phyloP scores from a whole-genome alignment of 2,797 vertebrate genomes.

The Eutrigla gurnardus region DNA sequence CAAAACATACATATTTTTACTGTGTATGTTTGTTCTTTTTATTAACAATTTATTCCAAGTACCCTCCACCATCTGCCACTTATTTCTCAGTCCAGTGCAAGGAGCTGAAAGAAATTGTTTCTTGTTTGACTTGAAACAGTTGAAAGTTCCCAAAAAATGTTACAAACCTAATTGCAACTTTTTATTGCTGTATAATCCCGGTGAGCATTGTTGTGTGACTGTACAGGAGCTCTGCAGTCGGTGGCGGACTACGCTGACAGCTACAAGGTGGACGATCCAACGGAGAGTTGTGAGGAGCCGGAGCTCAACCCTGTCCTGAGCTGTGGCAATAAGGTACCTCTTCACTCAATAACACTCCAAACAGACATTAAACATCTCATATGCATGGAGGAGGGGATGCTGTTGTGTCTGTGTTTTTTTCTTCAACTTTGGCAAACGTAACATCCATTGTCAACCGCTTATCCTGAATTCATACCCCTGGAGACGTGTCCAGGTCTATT shows the following conservation, averaged over 20 bases:
- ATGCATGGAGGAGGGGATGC: not conserved
- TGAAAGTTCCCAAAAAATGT: not conserved
- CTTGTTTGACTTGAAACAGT: not conserved
- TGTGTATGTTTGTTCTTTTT: too few relatives aligned
- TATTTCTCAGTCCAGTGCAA: too few relatives aligned
- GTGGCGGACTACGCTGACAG: slow-evolving; percentile 78
- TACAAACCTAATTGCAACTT: not conserved
- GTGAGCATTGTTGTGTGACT: not conserved
- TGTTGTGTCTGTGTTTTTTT: not conserved
- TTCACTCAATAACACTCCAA: not conserved
- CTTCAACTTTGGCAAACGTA: too few relatives aligned
- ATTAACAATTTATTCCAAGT: too few relatives aligned
- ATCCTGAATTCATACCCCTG: too few relatives aligned
- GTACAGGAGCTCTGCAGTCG: slow-evolving; percentile 76
- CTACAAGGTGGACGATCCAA: slow-evolving; percentile 81
- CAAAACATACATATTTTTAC: too few relatives aligned
- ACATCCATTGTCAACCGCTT: too few relatives aligned
- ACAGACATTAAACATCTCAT: not conserved
- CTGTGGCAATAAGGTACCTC: slow-evolving; percentile 75
- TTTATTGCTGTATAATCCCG: not conserved
- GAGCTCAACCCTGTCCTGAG: not conserved
- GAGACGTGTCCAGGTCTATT: too few relatives aligned
- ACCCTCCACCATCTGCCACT: too few relatives aligned
- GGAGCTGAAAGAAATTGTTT: not conserved
- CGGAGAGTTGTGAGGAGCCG: slow-evolving; percentile 81